Conservation (phyloP, 1,140 invertebrate genomes). For the Aphidius ervi region DNA sequence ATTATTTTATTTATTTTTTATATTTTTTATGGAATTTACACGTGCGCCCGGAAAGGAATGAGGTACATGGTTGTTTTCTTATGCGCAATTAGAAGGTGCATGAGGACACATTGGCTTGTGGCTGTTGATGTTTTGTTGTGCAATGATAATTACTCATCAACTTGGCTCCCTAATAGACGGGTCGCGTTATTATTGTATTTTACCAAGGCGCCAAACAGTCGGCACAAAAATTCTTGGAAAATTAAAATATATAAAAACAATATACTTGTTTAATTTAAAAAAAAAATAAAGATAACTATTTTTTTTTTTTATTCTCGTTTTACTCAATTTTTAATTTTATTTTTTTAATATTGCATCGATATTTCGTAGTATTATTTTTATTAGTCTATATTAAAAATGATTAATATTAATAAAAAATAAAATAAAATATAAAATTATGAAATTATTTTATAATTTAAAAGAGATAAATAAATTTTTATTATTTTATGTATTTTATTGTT, state of each 20-base stretch:
- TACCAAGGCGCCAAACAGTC: constrained; percentile 14
- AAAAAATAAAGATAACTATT: background rate
- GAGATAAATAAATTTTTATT: too few species aligned
- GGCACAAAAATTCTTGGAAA: constrained; percentile 8
- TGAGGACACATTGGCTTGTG: constrained; percentile 14
- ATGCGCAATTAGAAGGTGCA: constrained; percentile 25
- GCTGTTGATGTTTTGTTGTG: constrained; percentile 23
- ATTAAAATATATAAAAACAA: too few species aligned
- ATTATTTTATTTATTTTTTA: too few species aligned
- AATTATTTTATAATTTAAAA: background rate
- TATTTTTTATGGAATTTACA: too few species aligned
- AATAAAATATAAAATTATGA: too few species aligned
- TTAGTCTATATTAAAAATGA: too few species aligned
- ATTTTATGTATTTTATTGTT: too few species aligned
- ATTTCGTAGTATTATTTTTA: too few species aligned
- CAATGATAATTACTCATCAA: constrained; percentile 36
- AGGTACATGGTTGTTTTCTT: constrained; percentile 13
- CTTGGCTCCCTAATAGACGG: constrained; percentile 30
- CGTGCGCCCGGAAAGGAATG: background rate
- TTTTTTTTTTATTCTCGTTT: background rate
- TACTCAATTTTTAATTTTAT: background rate
- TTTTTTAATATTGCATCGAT: background rate
- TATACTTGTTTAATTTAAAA: too few species aligned
- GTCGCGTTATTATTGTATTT: constrained; percentile 27
- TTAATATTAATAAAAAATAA: background rate